Percentiles rank a stretch among this genome's conserved stretches.
Conservation (phyloP, 1,140 invertebrate species). For the Ptiloglossa arizonensis region DNA sequence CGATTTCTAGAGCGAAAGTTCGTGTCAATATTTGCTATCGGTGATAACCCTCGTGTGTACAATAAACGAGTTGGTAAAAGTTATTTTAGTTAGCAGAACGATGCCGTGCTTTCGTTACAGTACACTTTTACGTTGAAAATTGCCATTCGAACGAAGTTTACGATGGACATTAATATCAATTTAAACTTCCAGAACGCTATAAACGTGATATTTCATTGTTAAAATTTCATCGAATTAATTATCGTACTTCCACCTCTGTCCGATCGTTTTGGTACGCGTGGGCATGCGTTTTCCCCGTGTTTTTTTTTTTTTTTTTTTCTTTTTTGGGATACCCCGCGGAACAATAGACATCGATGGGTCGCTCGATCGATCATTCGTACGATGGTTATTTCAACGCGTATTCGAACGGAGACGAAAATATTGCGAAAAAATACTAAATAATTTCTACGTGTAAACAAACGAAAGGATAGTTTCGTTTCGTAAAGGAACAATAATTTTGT, state of each 20-base stretch:
- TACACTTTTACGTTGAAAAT: conserved; percentile 10
- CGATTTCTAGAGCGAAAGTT: too few species aligned
- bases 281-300: conserved; percentile 29
- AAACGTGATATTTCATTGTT: background rate
- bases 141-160: background rate
- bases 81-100: too few species aligned
- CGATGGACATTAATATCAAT: conserved; percentile 17
- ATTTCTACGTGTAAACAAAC: too few species aligned
- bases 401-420: conserved; percentile 13
- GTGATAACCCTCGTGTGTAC: too few species aligned
- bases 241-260: conserved; percentile 35
- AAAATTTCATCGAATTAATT: conserved; percentile 3
- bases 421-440: background rate
- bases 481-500: too few species aligned
- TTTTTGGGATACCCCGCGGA: conserved; percentile 13
- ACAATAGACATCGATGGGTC: conserved; percentile 24
- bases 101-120: background rate
- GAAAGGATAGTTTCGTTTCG: too few species aligned
- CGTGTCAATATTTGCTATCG: too few species aligned
- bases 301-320: background rate
- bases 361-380: conserved; percentile 31
- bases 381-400: background rate
- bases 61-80: too few species aligned
- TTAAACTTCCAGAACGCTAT: background rate
- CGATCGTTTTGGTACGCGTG: conserved; percentile 1